Conservation (phyloP, 2,113 vertebrate species). For the Chaetura pelagica region DNA sequence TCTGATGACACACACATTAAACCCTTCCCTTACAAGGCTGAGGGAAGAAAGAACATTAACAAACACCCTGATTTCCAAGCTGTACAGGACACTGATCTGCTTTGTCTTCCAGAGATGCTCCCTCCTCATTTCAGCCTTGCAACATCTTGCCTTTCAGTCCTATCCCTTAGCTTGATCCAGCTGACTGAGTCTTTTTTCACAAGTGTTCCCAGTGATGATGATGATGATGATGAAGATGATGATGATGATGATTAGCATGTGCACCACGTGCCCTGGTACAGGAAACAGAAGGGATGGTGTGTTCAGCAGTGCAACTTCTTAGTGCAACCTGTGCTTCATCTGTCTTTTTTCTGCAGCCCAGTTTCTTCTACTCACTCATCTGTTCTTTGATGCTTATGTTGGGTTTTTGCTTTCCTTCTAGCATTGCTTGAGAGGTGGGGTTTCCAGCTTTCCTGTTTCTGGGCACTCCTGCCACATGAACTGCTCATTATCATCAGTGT, state of each 20-base stretch:
- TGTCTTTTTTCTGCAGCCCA: background rate
- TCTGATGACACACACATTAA: background rate
- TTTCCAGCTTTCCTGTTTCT: background rate
- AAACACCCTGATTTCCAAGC: background rate
- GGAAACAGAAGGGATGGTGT: background rate
- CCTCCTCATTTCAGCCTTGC: background rate
- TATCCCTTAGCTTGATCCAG: background rate
- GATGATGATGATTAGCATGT: background rate
- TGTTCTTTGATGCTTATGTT: background rate
- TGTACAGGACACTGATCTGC: background rate
- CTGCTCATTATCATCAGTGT: background rate
- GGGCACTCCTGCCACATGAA: background rate
- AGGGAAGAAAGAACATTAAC: background rate
- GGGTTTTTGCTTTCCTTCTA: background rate
- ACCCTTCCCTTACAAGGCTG: background rate
- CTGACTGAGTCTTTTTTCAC: background rate
- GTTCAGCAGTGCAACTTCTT: background rate
- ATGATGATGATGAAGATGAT: background rate
- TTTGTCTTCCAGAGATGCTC: background rate
- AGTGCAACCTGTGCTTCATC: background rate
- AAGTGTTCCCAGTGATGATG: background rate
- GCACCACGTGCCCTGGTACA: background rate
- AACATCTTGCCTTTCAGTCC: background rate
- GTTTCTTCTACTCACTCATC: background rate
- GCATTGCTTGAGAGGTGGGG: background rate